A percentile compares a stretch with the other conserved stretches of the same genome.
Conservation (phyloP, 2,113 vertebrate genomes). For the Sinocyclocheilus anshuiensis region DNA sequence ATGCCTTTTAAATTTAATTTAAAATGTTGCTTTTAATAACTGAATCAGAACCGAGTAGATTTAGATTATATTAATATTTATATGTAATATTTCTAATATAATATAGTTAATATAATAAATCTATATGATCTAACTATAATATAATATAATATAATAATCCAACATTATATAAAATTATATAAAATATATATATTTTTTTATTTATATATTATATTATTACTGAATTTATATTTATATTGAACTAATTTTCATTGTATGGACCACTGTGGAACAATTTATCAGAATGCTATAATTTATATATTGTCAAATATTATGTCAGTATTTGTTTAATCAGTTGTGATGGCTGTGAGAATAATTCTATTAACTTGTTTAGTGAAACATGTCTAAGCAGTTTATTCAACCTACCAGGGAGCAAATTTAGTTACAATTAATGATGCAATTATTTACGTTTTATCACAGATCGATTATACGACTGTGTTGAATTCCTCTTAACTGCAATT, state of each 20-base stretch:
- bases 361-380: neutral
- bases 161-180: neutral
- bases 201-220: no score
- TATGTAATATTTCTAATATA: no score
- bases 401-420: neutral
- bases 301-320: no score
- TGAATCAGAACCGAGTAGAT: neutral
- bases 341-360: neutral
- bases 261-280: no score
- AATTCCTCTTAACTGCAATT: neutral
- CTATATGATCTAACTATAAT: no score
- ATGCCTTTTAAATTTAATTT: neutral
- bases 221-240: no score
- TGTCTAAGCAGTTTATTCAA: neutral
- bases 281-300: no score
- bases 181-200: no score
- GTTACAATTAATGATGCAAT: neutral
- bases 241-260: no score
- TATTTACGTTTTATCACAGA: neutral
- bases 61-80: neutral
- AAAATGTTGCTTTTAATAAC: neutral
- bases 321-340: no score
- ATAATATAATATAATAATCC: neutral
- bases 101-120: neutral
- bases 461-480: neutral